These are phyloP conservation scores for Emydura subglobosa DNA, from an alignment of 2,113 vertebrate species.

Conservation along the genomic window DNA sequence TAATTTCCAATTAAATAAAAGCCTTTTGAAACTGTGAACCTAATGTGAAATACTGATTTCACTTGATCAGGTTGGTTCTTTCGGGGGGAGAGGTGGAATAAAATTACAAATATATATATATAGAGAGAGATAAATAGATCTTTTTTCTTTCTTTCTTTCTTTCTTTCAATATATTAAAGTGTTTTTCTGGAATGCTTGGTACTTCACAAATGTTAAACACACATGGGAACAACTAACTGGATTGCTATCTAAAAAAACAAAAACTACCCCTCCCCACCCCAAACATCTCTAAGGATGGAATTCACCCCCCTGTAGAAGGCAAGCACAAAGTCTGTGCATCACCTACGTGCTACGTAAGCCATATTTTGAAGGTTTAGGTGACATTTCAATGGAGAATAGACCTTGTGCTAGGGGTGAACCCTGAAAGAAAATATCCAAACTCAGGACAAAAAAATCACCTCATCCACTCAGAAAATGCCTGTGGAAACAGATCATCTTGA, in stretches of 20 bases:
- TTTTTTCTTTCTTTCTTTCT: background rate
- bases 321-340: background rate
- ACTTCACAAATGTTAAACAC: background rate
- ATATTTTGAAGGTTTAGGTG: too few species aligned
- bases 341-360: background rate
- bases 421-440: background rate
- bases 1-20: background rate
- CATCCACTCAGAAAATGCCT: background rate
- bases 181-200: background rate
- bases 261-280: background rate
- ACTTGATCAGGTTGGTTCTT: background rate
- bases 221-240: background rate
- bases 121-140: background rate
- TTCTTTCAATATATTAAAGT: background rate
- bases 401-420: background rate
- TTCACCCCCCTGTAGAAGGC: background rate
- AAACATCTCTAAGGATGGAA: background rate
- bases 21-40: rapidly evolving
- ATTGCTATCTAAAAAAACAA: background rate
- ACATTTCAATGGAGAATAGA: too few species aligned
- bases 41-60: background rate
- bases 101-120: background rate
- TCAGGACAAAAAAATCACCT: background rate
- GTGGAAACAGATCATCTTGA: background rate
- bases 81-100: too few species aligned